Conservation (phyloP, 2,113 vertebrate species). For the Clinocottus analis region DNA sequence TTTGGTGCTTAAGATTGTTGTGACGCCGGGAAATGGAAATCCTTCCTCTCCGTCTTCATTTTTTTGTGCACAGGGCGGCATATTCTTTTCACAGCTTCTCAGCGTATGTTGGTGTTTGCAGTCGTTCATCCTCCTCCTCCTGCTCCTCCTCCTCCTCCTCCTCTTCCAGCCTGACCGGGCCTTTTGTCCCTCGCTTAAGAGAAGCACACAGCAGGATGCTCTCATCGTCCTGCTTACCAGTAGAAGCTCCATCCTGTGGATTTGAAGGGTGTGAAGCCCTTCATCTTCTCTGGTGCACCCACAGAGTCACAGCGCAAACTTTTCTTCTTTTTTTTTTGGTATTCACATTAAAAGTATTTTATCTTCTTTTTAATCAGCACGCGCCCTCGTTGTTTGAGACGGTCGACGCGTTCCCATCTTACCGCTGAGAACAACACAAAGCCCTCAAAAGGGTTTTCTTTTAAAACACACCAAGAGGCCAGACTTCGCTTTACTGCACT, state of each 20-base stretch:
- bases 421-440: conserved; percentile 4
- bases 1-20: background rate
- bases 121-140: conserved; percentile 1
- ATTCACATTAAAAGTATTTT: conserved; percentile 7
- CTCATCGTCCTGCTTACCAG: conserved; percentile 5
- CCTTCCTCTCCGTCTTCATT: background rate
- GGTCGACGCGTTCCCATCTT: conserved; percentile 18
- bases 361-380: background rate
- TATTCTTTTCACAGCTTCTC: conserved; percentile 6
- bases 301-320: background rate
- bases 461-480: background rate
- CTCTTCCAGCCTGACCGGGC: conserved; percentile 12
- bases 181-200: conserved; percentile 24
- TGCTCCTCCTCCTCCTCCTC: conserved; percentile 7
- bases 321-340: background rate
- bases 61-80: conserved; percentile 22
- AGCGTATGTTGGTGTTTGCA: conserved; percentile 17
- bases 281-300: background rate
- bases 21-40: conserved; percentile 15
- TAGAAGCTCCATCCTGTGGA: background rate
- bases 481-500: background rate
- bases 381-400: background rate
- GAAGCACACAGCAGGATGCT: conserved; percentile 18
- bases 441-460: conserved; percentile 22
- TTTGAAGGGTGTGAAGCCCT: conserved; percentile 5